These are phyloP conservation scores for Solea senegalensis DNA, from an alignment of 2,113 vertebrate species.

Conservation along the genomic window DNA sequence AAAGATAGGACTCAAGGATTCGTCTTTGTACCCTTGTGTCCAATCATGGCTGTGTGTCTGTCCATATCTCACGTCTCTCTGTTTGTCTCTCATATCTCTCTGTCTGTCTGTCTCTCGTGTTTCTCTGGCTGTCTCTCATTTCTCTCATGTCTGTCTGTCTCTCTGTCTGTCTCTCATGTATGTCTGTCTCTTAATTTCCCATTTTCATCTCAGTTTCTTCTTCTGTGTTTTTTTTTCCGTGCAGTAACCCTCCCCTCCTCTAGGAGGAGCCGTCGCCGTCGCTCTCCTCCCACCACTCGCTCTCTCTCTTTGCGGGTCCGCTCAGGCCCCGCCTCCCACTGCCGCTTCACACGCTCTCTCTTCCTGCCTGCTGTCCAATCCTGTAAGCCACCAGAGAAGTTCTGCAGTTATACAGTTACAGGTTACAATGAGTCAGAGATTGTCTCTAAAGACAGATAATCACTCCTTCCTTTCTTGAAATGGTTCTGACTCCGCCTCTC, in stretches of 20 bases:
- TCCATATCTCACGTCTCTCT: too few species aligned
- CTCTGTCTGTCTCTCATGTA: neutral
- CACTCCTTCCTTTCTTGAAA: neutral
- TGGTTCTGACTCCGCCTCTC: conserved; percentile 2
- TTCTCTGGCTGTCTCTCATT: too few species aligned
- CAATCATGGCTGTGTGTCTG: too few species aligned
- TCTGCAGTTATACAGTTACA: neutral
- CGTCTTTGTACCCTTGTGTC: too few species aligned
- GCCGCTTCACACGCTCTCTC: conserved; percentile 71
- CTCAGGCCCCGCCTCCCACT: conserved; percentile 72
- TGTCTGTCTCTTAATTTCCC: neutral
- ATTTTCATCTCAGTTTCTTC: neutral
- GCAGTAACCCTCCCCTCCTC: conserved; percentile 49
- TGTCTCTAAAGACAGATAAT: conserved; percentile 1
- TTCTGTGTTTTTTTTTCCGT: conserved; percentile 1
- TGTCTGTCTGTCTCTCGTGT: neutral
- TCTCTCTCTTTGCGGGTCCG: conserved; percentile 78
- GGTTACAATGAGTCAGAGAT: neutral
- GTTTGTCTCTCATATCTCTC: neutral
- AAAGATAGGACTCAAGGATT: too few species aligned
- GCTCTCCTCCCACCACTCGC: conserved; percentile 62
- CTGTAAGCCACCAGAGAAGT: conserved; percentile 65
- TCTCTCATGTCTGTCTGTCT: too few species aligned
- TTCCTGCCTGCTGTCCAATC: conserved; percentile 75
- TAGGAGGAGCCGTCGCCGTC: conserved; percentile 60